A percentile compares a stretch with the other conserved stretches of the same genome.
Evolutionary conservation across 1,140 invertebrate species (phyloP).

Genomic region (Tribolium madens): DNA sequence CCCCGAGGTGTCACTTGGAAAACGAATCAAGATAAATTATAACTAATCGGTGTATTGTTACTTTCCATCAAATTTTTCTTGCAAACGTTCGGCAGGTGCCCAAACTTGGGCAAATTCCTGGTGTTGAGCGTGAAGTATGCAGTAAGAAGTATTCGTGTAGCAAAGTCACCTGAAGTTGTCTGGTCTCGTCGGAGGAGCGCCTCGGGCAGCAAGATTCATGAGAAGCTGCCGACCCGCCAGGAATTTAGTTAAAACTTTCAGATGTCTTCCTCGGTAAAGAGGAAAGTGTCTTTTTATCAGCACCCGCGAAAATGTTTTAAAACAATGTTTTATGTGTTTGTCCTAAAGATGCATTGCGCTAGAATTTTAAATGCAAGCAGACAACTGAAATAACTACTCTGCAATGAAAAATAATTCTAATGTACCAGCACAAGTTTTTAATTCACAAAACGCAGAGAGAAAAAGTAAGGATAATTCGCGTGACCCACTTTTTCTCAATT

Average conservation of each 20-base stretch:
- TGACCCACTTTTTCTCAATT: conserved; percentile 4
- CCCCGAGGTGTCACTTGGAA: background rate
- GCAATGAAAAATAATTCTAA: conserved; percentile 6
- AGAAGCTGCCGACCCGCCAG: conserved; percentile 34
- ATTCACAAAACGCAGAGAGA: conserved; percentile 9
- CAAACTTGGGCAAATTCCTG: conserved; percentile 5
- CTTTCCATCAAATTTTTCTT: background rate
- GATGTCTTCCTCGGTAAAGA: conserved; percentile 32
- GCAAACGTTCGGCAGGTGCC: too few species aligned
- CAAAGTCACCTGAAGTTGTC: conserved; percentile 36
- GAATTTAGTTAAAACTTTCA: conserved; percentile 38
- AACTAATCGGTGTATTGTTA: background rate
- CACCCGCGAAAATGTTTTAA: conserved; percentile 23
- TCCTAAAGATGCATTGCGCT: background rate
- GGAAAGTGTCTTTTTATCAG: conserved; percentile 38
- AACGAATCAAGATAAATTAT: conserved; percentile 8
- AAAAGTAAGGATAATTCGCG: conserved; percentile 10
- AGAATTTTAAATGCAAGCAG: conserved; percentile 20
- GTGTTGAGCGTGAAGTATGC: conserved; percentile 12
- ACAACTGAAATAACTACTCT: background rate
- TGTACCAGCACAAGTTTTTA: background rate
- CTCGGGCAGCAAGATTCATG: conserved; percentile 24
- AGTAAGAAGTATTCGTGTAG: conserved; percentile 24
- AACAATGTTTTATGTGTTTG: conserved; percentile 24
- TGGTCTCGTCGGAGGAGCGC: conserved; percentile 18